Evolutionary conservation across 2,113 vertebrate species (phyloP).

Genomic region (Accipiter cooperii): DNA sequence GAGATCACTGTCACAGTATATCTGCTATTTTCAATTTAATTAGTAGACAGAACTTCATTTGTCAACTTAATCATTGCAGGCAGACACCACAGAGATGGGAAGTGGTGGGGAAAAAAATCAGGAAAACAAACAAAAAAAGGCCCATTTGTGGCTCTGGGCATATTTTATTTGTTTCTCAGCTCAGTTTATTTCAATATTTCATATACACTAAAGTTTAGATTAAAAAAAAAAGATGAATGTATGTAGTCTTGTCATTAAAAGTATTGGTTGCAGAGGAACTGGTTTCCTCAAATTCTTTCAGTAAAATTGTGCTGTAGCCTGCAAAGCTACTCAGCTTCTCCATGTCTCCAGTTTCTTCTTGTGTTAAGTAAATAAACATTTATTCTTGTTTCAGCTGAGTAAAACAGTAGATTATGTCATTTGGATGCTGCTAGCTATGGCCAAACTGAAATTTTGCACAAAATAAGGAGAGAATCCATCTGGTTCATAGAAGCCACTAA

Average conservation of each 20-base stretch:
- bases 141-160: not conserved
- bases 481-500: not conserved
- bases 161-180: constrained; percentile 19
- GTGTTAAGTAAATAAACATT: not conserved
- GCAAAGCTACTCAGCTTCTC: not conserved
- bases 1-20: constrained; percentile 36
- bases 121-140: constrained; percentile 3
- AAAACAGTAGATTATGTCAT: not conserved
- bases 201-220: not conserved
- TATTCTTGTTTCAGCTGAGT: not conserved
- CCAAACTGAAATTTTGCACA: not conserved
- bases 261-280: not conserved
- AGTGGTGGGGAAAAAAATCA: not conserved
- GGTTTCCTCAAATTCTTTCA: not conserved
- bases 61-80: constrained; percentile 58
- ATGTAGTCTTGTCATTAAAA: not conserved
- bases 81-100: constrained; percentile 18
- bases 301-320: not conserved
- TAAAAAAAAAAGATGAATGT: not conserved
- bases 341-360: not conserved
- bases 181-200: constrained; percentile 26
- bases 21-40: constrained; percentile 58
- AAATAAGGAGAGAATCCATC: not conserved
- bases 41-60: constrained; percentile 62
- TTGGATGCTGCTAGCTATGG: not conserved